phyloP scores from a whole-genome alignment of 1,140 invertebrate genomes.

The Trypoxylus dichotomus region DNA sequence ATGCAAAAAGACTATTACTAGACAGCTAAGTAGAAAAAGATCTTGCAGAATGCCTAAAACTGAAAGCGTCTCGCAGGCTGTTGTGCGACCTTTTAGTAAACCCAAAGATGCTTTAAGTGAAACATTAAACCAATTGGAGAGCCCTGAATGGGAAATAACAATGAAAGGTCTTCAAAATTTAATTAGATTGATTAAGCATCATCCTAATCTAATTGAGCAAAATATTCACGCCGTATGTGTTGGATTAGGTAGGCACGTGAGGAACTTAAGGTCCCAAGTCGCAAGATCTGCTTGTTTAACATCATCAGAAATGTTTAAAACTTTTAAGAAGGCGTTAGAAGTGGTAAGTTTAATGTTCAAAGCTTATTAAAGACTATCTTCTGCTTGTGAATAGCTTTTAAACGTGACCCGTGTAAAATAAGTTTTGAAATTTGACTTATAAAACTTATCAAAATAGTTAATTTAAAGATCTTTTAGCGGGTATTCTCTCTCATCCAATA shows the following conservation, averaged over 20 bases:
- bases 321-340: slow-evolving; percentile 74
- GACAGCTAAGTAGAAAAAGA: slow-evolving; percentile 24
- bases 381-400: too few species aligned
- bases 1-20: slow-evolving; percentile 15
- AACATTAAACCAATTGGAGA: slow-evolving; percentile 68
- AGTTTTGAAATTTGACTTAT: too few species aligned
- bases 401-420: too few species aligned
- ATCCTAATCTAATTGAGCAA: slow-evolving; percentile 64
- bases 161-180: slow-evolving; percentile 76
- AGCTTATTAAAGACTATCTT: too few species aligned
- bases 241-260: slow-evolving; percentile 74
- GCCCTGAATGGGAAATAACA: slow-evolving; percentile 83
- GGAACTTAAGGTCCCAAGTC: slow-evolving; percentile 88
- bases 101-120: slow-evolving; percentile 66
- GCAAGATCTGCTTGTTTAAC: slow-evolving; percentile 81
- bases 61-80: neutral
- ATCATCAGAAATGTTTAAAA: slow-evolving; percentile 74
- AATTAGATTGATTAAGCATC: slow-evolving; percentile 71
- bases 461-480: too few species aligned
- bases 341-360: slow-evolving; percentile 58
- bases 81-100: slow-evolving; percentile 55
- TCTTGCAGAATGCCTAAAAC: slow-evolving; percentile 19
- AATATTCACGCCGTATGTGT: slow-evolving; percentile 69
- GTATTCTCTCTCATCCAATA: too few species aligned
- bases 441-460: too few species aligned